phyloP scores from a whole-genome alignment of 2,113 vertebrate genomes.

The Pteronura brasiliensis region DNA sequence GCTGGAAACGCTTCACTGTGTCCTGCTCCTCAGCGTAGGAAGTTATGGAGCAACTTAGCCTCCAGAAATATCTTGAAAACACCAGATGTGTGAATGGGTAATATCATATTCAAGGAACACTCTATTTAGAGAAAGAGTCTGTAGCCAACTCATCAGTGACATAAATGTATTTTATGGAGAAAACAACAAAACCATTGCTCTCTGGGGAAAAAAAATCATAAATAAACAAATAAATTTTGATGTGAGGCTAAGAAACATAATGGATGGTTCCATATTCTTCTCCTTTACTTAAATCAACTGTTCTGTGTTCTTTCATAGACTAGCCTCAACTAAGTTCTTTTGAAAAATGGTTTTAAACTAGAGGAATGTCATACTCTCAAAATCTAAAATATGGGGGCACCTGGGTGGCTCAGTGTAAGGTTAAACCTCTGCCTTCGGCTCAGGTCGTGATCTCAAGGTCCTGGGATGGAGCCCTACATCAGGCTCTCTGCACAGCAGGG shows the following conservation, averaged over 20 bases:
- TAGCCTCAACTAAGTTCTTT: background rate
- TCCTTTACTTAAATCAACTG: background rate
- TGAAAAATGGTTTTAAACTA: background rate
- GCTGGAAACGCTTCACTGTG: background rate
- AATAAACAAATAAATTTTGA: background rate
- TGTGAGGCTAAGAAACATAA: background rate
- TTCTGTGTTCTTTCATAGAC: background rate
- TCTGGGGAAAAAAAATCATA: background rate
- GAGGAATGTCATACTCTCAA: background rate
- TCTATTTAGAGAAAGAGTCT: constrained; percentile 61
- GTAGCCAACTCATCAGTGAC: constrained; percentile 52
- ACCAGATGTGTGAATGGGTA: constrained; percentile 69
- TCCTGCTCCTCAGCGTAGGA: background rate
- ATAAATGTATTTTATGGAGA: constrained; percentile 51
- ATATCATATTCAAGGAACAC: constrained; percentile 53
- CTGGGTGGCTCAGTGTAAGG: too few species aligned
- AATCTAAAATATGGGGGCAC: background rate
- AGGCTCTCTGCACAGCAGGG: too few species aligned
- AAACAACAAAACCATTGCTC: constrained; percentile 43
- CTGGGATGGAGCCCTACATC: too few species aligned
- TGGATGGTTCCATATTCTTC: background rate
- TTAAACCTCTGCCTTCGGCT: too few species aligned
- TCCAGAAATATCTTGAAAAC: constrained; percentile 67
- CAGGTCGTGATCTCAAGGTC: too few species aligned
- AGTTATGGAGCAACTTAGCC: constrained; percentile 53